These are phyloP conservation scores for Macropis europaea DNA, from an alignment of 2,888 invertebrate species.

Conservation along the genomic window DNA sequence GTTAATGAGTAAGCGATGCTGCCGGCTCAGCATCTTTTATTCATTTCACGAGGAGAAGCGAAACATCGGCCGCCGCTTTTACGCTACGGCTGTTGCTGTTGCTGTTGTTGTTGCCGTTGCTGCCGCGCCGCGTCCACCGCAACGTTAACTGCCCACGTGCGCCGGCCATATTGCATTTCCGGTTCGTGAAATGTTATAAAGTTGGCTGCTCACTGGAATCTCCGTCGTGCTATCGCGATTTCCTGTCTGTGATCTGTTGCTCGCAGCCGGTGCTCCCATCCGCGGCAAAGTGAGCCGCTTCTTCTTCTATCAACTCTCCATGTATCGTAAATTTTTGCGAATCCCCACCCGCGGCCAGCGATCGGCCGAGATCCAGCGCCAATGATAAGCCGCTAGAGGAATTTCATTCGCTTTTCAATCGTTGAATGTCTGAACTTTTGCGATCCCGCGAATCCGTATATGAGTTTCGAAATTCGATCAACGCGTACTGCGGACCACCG, in stretches of 20 bases:
- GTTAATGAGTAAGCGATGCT: conserved; percentile 64
- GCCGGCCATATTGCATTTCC: conserved; percentile 67
- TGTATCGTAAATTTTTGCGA: conserved; percentile 24
- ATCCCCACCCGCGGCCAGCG: no score
- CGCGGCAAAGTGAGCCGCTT: conserved; percentile 18
- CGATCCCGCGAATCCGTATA: no score
- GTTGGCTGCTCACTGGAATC: conserved; percentile 52
- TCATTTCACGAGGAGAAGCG: conserved; percentile 67
- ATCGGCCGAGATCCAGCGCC: no score
- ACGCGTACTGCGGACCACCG: no score
- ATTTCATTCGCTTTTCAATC: no score
- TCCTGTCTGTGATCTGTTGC: conserved; percentile 70
- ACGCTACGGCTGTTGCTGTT: conserved; percentile 42
- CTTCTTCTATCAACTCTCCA: conserved; percentile 6
- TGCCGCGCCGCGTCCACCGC: conserved; percentile 11
- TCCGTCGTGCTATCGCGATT: conserved; percentile 64
- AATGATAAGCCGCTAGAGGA: no score
- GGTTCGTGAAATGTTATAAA: conserved; percentile 68
- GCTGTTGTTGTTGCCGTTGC: background rate
- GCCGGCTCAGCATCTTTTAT: conserved; percentile 69
- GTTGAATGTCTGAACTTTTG: no score
- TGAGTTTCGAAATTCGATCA: no score
- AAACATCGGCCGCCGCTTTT: conserved; percentile 64
- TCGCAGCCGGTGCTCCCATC: conserved; percentile 7
- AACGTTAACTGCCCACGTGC: conserved; percentile 59